Evolutionary conservation across 2,888 invertebrate genomes (phyloP), one percentile per base, ranked within the genome.

Genomic region (Aromia moschata): DNA sequence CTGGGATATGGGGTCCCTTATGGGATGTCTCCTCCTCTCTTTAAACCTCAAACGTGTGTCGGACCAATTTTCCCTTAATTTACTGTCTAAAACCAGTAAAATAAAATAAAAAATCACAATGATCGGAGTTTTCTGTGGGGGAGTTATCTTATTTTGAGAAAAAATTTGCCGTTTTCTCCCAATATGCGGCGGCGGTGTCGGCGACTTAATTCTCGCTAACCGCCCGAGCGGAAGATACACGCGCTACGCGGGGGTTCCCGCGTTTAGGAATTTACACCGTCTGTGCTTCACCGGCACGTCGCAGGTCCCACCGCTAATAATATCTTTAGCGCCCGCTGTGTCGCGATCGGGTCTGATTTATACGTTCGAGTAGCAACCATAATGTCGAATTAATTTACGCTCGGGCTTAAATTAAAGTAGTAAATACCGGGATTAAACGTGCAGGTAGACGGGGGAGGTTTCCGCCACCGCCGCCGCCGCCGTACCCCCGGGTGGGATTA

Each of bases 191-290:
- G 1, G 3, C 5, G 14, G 30, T 14, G 25, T 52, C 56, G 56
- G 41, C 52, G 59, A 59, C 59, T 64, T 66, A 64, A 63, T 61
- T 61, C 63, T 58, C 56, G 56, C 59, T 61, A 65, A 61, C 65
- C 63, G 64, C 63, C 58, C 49, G 55, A 59, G 61, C 61, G 65
- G 63, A 64, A 66, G 63, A 66, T 66, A 66, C 58, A 66, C 59
- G 60, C 59, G 57, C 56, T 53, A 61, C 59, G 57, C 56, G 49
- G 56, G 62, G 63, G 60, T 62, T n/a, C n/a, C n/a, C n/a, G 51
- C 55, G 65, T 63, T 63, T 45, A 60, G 60, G 60, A 66, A 60
- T 63, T 66, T 64, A 59, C 63, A 64, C 61, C 65, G 55, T 57
- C 57, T 56, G 51, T 51, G 47, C n/a, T 49, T 38, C 52, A 49